Conservation (phyloP, 2,113 vertebrate species). For the Nycticorax nycticorax region DNA sequence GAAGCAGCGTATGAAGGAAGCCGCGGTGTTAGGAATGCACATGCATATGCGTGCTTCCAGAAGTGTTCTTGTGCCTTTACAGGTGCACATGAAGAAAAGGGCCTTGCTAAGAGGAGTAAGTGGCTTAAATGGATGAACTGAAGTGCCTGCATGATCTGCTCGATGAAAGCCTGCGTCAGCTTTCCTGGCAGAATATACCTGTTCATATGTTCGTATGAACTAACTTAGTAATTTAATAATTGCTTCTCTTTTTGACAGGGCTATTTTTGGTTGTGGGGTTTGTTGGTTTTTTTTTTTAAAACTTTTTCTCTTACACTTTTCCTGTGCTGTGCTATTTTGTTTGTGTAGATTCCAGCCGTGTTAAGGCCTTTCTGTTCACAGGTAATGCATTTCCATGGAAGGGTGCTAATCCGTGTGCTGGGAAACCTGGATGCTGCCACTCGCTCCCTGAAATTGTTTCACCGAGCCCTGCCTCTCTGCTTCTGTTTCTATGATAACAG, state of each 20-base stretch:
- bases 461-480: background rate
- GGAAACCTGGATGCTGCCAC: background rate
- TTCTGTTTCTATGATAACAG: background rate
- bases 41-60: background rate
- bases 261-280: background rate
- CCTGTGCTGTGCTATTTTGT: background rate
- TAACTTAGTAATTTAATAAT: background rate
- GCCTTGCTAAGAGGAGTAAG: background rate
- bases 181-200: background rate
- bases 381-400: background rate
- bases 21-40: rapidly evolving
- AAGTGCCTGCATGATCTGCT: background rate
- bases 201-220: rapidly evolving
- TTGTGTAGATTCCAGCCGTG: background rate
- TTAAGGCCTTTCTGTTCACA: background rate
- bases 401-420: rapidly evolving
- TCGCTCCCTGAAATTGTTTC: background rate
- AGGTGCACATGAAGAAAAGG: rapidly evolving
- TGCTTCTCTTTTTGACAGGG: background rate
- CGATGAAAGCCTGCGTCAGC: background rate
- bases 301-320: background rate
- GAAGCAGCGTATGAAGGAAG: background rate
- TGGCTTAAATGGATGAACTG: background rate
- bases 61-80: background rate
- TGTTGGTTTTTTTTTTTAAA: background rate